Conservation (phyloP, 2,113 vertebrate species). For the Prunella fulvescens region DNA sequence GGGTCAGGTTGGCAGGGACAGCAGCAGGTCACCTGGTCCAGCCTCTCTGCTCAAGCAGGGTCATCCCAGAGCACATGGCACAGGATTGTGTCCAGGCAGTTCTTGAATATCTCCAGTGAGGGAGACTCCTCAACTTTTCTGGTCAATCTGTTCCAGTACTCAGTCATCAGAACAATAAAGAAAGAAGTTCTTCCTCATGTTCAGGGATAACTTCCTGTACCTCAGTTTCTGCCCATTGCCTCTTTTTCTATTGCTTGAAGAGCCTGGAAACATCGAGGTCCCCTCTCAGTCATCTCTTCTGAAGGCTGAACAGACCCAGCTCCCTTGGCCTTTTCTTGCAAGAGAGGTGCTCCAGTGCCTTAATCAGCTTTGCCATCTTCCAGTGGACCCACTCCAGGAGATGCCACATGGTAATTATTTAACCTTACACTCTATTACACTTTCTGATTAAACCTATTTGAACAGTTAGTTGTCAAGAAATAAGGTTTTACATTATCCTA, state of each 20-base stretch:
- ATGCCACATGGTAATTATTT: not conserved
- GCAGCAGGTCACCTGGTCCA: not conserved
- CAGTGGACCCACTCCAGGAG: not conserved
- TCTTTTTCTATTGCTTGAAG: not conserved
- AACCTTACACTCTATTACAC: not conserved
- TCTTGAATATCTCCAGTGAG: not conserved
- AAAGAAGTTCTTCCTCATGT: not conserved
- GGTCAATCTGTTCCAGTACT: not conserved
- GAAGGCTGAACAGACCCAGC: accelerated
- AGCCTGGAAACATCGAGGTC: not conserved
- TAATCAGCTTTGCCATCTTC: not conserved
- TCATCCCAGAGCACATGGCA: not conserved
- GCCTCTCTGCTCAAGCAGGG: not conserved
- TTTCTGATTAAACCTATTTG: not conserved
- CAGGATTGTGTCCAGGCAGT: no score
- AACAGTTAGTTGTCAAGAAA: not conserved
- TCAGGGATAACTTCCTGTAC: not conserved
- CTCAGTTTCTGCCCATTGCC: not conserved
- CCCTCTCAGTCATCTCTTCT: not conserved
- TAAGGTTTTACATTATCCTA: not conserved
- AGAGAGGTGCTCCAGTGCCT: not conserved
- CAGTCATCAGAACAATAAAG: not conserved
- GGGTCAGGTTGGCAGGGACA: not conserved
- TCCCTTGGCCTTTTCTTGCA: not conserved
- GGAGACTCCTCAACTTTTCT: not conserved